Percentiles rank a stretch among this genome's conserved stretches.
phyloP scores from a whole-genome alignment of 2,797 vertebrate genomes.

The Esox lucius region DNA sequence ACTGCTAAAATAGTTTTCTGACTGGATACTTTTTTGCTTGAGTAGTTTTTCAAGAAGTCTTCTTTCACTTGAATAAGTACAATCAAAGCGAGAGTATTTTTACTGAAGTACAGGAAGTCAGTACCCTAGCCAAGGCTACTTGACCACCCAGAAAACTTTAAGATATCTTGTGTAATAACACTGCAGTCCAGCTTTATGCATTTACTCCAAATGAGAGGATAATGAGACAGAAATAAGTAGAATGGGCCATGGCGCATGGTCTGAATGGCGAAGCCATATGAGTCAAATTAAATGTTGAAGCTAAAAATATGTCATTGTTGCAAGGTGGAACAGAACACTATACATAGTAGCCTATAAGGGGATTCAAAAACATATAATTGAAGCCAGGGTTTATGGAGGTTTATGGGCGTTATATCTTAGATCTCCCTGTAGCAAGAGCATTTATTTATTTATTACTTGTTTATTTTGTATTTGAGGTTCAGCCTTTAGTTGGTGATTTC shows the following conservation, averaged over 20 bases:
- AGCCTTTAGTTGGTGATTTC: no score
- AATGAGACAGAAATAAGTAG: neutral
- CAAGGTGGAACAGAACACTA: no score
- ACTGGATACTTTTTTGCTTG: no score
- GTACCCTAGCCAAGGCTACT: neutral
- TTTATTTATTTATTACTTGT: no score
- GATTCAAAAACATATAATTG: neutral
- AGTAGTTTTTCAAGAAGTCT: no score
- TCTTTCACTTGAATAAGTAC: no score
- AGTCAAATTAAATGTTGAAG: neutral
- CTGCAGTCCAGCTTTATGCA: neutral
- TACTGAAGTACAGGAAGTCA: no score
- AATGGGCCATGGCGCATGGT: neutral
- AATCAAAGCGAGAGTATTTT: no score
- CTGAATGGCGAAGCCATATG: neutral
- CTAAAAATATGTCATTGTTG: neutral
- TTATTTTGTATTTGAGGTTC: no score
- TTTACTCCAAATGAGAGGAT: neutral
- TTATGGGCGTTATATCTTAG: neutral
- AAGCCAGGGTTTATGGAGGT: neutral
- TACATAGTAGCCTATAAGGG: neutral
- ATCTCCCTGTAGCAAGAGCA: no score
- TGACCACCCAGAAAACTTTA: neutral
- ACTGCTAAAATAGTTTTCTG: no score
- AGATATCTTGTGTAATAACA: neutral